Conservation (phyloP, 64 coral and sea anemone genomes). For the Porites australiensis region DNA sequence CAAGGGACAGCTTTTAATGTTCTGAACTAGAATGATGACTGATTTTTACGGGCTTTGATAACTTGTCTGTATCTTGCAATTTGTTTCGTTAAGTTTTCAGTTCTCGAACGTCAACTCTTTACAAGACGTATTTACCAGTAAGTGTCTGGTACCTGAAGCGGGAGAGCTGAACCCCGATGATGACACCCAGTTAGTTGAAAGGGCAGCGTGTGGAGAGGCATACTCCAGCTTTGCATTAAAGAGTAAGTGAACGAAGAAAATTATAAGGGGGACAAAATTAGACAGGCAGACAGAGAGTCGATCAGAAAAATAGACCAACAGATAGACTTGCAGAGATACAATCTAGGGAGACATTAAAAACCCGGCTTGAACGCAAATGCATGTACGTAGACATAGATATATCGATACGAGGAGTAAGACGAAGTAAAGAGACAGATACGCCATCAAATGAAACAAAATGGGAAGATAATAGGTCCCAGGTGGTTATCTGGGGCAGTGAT, state of each 20-base stretch:
- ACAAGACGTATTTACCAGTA: conserved; percentile 52
- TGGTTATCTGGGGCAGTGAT: neutral
- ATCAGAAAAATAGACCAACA: neutral
- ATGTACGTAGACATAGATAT: neutral
- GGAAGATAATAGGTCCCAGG: neutral
- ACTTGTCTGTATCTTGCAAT: neutral
- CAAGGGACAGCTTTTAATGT: no score
- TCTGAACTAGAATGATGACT: no score
- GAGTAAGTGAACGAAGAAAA: conserved; percentile 12
- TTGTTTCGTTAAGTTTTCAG: conserved; percentile 34
- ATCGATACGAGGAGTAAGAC: neutral
- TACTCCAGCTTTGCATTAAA: conserved; percentile 47
- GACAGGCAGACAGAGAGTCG: neutral
- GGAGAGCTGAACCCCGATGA: conserved; percentile 30
- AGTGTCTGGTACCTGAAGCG: conserved; percentile 48
- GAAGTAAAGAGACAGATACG: neutral
- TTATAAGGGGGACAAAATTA: neutral
- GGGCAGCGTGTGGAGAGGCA: conserved; percentile 25
- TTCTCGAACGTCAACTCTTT: conserved; percentile 38
- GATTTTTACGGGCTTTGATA: no score
- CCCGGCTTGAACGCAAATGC: neutral
- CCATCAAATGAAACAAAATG: neutral
- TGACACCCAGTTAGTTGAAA: conserved; percentile 30
- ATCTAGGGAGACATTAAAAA: neutral
- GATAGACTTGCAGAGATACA: neutral